These are phyloP conservation scores for Smutsia gigantea DNA, from an alignment of 2,797 vertebrate genomes.

Conservation along the genomic window DNA sequence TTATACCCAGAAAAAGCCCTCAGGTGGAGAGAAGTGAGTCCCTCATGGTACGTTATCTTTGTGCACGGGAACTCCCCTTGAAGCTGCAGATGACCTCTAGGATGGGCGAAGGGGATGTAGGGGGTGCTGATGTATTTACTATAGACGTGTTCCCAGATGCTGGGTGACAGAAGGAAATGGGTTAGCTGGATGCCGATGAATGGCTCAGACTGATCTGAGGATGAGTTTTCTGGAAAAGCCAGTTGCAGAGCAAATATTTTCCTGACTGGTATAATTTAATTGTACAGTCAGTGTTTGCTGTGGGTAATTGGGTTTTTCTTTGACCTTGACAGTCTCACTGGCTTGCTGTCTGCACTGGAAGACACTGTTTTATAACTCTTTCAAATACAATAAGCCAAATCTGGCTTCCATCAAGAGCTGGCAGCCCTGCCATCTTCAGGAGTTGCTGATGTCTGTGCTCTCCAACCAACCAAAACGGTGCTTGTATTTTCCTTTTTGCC, in stretches of 20 bases:
- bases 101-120: too few relatives aligned
- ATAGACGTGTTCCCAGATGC: background rate
- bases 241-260: constrained; percentile 48
- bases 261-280: constrained; percentile 63
- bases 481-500: constrained; percentile 38
- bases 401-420: background rate
- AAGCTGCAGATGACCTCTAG: background rate
- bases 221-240: constrained; percentile 62
- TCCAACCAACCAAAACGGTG: background rate
- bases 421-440: background rate
- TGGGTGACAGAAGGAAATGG: background rate
- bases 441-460: background rate
- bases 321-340: constrained; percentile 66
- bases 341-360: constrained; percentile 24
- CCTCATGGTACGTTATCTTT: background rate
- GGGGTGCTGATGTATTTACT: background rate
- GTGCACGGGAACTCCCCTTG: background rate
- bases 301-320: constrained; percentile 72
- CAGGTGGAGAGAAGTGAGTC: background rate
- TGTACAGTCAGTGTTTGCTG: constrained; percentile 24
- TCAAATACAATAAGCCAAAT: background rate
- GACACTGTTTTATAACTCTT: background rate
- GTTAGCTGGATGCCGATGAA: background rate
- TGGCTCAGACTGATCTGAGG: background rate
- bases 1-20: background rate